Evolutionary conservation across 1,140 invertebrate genomes (phyloP), one percentile per base, ranked within the genome.

Genomic region (Aphidius ervi): DNA sequence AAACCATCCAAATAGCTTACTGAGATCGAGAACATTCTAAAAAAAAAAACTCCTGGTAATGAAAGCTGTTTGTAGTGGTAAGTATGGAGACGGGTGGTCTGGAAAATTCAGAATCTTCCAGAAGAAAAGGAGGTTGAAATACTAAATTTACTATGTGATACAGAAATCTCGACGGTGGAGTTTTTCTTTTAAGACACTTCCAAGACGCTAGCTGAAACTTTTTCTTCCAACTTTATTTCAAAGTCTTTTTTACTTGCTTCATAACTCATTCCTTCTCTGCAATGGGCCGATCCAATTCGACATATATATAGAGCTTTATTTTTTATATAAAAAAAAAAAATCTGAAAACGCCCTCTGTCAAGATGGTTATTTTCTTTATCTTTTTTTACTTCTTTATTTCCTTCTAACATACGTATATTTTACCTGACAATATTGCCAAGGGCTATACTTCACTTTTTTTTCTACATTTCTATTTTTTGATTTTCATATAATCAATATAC

Each of bases 141-240:
- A 79, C 73, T 74, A 75, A 78, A 77, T 79, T 79, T 79, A 77
- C 75, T 78, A 76, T 79, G 76, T 78, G 77, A 79, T 78, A 77
- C 68, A 75, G 69, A 49, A 68, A 58, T 65, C 62, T 64, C 58
- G 65, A 62, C 64, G 65, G 58, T 57, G 62, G 63, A 72, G 64
- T 74, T 71, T 61, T 42, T 70, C 71, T 70, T 78, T 77, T 72
- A 70, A 73, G 70, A 76, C 76, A 74, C 70, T 75, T 76, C 65
- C 74, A 74, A 75, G 72, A 77, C 72, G 74, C 74, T 77, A 72
- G 65, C 39, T 63, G 67, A 56, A 74, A 74, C 67, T 75, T 74
- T 70, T 71, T 64, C 66, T 50, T 64, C 54, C 45, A 64, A 56
- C 65, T 67, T 67, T 4, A 31, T 31, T 62, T 56, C 62, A 59